Evolutionary conservation across 2,113 vertebrate genomes (phyloP).

Genomic region (Plectropomus leopardus): DNA sequence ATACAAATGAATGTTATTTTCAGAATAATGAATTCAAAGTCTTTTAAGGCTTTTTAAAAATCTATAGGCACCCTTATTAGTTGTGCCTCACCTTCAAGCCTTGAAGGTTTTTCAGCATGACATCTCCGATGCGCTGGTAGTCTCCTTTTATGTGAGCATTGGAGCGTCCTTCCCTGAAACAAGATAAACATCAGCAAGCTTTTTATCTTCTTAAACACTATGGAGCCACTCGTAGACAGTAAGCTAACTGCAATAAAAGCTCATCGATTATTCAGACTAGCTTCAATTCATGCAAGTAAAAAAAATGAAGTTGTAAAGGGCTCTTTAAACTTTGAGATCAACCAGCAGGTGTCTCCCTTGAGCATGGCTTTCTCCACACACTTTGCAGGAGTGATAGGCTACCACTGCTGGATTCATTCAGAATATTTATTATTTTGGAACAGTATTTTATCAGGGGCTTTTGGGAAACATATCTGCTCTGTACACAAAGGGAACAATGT

Average conservation of each 20-base stretch:
- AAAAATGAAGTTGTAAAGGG: background rate
- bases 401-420: constrained; percentile 40
- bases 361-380: constrained; percentile 22
- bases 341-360: constrained; percentile 82
- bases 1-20: no score
- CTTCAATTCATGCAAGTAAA: background rate
- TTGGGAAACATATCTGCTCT: background rate
- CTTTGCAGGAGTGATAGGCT: constrained; percentile 1
- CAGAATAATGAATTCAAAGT: no score
- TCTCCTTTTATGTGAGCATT: constrained; percentile 96
- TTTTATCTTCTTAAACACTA: background rate
- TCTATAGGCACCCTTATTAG: no score
- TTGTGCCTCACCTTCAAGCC: constrained; percentile 89
- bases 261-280: constrained; percentile 24
- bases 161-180: constrained; percentile 93
- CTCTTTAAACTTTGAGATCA: background rate
- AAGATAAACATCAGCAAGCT: constrained; percentile 12
- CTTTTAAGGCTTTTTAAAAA: no score
- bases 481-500: background rate
- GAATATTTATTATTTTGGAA: constrained; percentile 31
- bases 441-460: background rate
- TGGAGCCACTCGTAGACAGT: background rate
- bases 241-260: constrained; percentile 15
- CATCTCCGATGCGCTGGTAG: constrained; percentile 95
- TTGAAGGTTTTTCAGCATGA: constrained; percentile 95